phyloP scores from a whole-genome alignment of 2,113 vertebrate genomes.

The Vombatus ursinus region DNA sequence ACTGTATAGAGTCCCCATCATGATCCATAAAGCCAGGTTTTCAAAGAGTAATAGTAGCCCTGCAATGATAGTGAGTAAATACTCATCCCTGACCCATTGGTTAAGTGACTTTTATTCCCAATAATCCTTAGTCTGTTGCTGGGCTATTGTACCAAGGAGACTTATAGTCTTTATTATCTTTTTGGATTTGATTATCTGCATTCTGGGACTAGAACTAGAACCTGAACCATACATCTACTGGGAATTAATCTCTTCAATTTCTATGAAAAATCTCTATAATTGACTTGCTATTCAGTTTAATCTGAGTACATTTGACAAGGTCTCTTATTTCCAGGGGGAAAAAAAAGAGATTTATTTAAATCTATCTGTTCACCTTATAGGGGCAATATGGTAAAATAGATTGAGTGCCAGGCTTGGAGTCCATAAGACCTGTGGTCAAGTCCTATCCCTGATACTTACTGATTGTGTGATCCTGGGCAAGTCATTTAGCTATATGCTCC shows the following conservation, averaged over 20 bases:
- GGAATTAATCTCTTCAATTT: not conserved
- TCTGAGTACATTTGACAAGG: not conserved
- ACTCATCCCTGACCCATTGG: not conserved
- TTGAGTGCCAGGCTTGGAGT: not conserved
- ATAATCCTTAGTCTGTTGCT: not conserved
- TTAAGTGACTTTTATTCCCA: not conserved
- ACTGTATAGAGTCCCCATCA: not conserved
- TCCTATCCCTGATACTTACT: not conserved
- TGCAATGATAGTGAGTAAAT: not conserved
- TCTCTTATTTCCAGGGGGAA: not conserved
- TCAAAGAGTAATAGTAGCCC: not conserved
- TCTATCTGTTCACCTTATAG: not conserved
- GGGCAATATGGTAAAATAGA: not conserved
- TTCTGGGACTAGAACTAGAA: conserved; percentile 10
- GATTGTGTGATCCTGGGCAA: not conserved
- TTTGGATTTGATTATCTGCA: not conserved
- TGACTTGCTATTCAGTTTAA: not conserved
- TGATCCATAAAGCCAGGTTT: not conserved
- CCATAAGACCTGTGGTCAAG: not conserved
- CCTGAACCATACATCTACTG: not conserved
- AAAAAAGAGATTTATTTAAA: not conserved
- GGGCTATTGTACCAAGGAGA: not conserved
- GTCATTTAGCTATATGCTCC: not conserved
- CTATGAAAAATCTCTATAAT: not conserved
- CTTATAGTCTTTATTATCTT: not conserved